A percentile compares a stretch with the other conserved stretches of the same genome.
These are phyloP conservation scores for Coelogynopora nodosa DNA, from an alignment of 2,888 invertebrate genomes.

Conservation along the genomic window DNA sequence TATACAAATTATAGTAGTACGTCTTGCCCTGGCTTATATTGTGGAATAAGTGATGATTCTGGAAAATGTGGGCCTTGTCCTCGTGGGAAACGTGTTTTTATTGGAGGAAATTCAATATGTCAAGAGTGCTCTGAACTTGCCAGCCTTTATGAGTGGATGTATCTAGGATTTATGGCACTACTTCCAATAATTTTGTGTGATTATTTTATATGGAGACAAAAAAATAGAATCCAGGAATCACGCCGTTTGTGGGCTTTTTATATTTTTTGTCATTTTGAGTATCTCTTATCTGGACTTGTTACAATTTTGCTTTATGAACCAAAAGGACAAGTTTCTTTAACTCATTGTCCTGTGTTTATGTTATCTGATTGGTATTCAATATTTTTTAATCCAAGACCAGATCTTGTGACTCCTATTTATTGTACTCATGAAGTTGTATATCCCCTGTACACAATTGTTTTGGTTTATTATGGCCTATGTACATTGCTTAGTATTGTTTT, in stretches of 20 bases:
- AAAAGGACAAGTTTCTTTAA: slow-evolving; percentile 71
- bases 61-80: slow-evolving; percentile 53
- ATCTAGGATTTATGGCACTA: slow-evolving; percentile 86
- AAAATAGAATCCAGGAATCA: neutral
- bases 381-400: slow-evolving; percentile 85
- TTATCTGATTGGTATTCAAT: slow-evolving; percentile 95
- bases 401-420: slow-evolving; percentile 79
- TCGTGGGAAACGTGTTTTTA: slow-evolving; percentile 66
- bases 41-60: neutral
- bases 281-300: slow-evolving; percentile 71
- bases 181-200: slow-evolving; percentile 69
- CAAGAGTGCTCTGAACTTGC: slow-evolving; percentile 73
- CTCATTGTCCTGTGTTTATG: slow-evolving; percentile 74
- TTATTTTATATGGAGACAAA: slow-evolving; percentile 36
- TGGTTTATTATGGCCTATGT: neutral
- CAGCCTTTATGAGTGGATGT: slow-evolving; percentile 83
- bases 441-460: slow-evolving; percentile 74
- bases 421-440: slow-evolving; percentile 97
- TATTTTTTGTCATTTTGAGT: slow-evolving; percentile 77
- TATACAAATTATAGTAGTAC: neutral
- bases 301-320: slow-evolving; percentile 80
- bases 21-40: neutral
- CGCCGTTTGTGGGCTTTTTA: slow-evolving; percentile 75
- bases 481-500: neutral
- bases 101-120: slow-evolving; percentile 70